A percentile compares a stretch with the other conserved stretches of the same genome.
phyloP scores from a whole-genome alignment of 2,797 vertebrate species.

The Trachops cirrhosus region DNA sequence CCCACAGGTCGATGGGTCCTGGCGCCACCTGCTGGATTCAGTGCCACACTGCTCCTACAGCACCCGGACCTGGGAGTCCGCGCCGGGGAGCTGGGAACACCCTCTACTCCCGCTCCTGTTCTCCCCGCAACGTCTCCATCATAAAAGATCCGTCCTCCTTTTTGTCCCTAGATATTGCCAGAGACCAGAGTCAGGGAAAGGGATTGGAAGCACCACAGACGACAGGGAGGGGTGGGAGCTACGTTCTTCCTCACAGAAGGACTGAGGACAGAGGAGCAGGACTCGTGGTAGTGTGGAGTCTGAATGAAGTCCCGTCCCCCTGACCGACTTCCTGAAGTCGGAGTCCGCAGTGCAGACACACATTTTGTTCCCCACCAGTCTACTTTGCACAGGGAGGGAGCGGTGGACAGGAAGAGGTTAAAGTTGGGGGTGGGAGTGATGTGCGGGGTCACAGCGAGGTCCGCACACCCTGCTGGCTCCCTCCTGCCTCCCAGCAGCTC shows the following conservation, averaged over 20 bases:
- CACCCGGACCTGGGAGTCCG: not conserved
- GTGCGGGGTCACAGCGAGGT: not conserved
- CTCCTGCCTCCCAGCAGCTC: not conserved
- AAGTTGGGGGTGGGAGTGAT: not conserved
- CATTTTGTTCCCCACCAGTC: not conserved
- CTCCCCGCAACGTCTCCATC: not conserved
- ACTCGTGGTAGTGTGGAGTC: not conserved
- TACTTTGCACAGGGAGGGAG: not conserved
- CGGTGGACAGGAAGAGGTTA: not conserved
- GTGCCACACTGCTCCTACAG: not conserved
- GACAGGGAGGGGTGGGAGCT: not conserved
- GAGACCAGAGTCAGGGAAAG: not conserved
- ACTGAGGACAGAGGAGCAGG: not conserved
- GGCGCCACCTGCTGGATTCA: constrained; percentile 61
- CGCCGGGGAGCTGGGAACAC: not conserved
- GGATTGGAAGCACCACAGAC: not conserved
- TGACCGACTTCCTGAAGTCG: not conserved
- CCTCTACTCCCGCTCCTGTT: fast-evolving
- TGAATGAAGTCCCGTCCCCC: not conserved
- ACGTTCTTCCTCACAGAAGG: not conserved
- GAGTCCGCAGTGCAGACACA: not conserved
- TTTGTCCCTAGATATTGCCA: not conserved
- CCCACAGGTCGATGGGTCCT: not conserved
- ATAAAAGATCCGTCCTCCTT: not conserved
- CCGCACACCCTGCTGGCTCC: not conserved